Percentiles rank a stretch among this genome's conserved stretches.
These are phyloP conservation scores for Agrochola circellaris DNA, from an alignment of 2,888 invertebrate genomes.

Conservation along the genomic window DNA sequence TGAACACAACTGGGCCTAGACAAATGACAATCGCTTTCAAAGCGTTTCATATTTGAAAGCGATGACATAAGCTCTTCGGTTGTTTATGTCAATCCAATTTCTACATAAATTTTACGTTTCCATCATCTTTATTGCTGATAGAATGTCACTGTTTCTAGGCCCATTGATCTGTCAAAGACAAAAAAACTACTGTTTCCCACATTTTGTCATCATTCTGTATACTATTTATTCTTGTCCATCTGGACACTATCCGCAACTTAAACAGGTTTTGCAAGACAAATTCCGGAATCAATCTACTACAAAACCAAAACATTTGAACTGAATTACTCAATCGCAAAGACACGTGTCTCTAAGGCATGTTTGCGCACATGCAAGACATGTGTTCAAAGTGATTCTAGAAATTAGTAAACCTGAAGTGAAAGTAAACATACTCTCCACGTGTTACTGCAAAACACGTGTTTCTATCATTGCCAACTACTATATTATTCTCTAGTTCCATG, in stretches of 20 bases:
- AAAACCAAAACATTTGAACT: not conserved
- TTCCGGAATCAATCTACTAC: not conserved
- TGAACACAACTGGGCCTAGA: not conserved
- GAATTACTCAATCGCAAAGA: not conserved
- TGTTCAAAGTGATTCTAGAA: not conserved
- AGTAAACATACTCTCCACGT: conserved; percentile 16
- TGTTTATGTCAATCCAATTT: not conserved
- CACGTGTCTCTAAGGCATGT: conserved; percentile 10
- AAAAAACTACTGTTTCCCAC: not conserved
- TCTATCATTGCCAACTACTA: not conserved
- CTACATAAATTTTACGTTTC: not conserved
- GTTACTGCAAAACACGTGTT: conserved; percentile 14
- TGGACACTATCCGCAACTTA: not conserved
- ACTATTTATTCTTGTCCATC: not conserved
- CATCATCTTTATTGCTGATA: not conserved
- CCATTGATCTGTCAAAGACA: too few species aligned
- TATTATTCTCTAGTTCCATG: conserved; percentile 1
- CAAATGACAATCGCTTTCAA: not conserved
- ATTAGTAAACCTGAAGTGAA: conserved; percentile 1
- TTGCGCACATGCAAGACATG: not conserved
- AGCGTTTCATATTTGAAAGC: not conserved
- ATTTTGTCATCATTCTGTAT: not conserved
- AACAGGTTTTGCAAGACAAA: too few species aligned
- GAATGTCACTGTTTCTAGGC: not conserved
- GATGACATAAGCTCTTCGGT: not conserved